phyloP scores from a whole-genome alignment of 23 tunicate genomes.

The Halocynthia aurantium region DNA sequence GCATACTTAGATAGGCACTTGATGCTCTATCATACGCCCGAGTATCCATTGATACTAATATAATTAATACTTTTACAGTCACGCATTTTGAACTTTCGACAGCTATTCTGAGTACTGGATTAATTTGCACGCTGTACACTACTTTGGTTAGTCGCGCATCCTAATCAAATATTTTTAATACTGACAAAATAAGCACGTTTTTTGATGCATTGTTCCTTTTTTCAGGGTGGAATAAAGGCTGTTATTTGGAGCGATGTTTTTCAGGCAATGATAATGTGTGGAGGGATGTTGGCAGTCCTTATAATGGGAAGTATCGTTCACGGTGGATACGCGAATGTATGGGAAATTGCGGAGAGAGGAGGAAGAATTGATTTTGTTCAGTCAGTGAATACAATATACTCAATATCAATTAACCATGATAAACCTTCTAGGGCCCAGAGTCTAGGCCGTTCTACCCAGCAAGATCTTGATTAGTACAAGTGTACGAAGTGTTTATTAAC shows the following conservation, averaged over 20 bases:
- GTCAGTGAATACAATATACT: constrained; percentile 15
- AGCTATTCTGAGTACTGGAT: constrained; percentile 72
- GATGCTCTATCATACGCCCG: no score
- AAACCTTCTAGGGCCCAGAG: no score
- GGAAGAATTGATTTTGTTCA: constrained; percentile 83
- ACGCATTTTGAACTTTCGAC: constrained; percentile 81
- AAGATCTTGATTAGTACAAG: no score
- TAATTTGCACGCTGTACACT: constrained; percentile 84
- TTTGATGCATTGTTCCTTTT: background rate
- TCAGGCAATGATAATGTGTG: constrained; percentile 66
- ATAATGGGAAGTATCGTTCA: constrained; percentile 71
- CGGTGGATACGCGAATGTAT: constrained; percentile 67
- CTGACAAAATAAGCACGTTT: background rate
- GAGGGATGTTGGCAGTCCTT: constrained; percentile 80
- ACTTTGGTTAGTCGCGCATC: constrained; percentile 54
- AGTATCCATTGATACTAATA: background rate
- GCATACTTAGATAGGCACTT: no score
- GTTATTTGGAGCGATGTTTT: constrained; percentile 96
- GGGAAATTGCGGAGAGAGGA: constrained; percentile 67
- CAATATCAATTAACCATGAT: no score
- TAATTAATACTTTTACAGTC: constrained; percentile 16
- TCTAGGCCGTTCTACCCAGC: no score
- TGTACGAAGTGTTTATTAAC: no score
- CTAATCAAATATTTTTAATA: background rate
- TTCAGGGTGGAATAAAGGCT: constrained; percentile 83